A percentile compares a stretch with the other conserved stretches of the same genome.
Conservation (phyloP, 2,888 invertebrate genomes). For the Napeogenes sylphis region DNA sequence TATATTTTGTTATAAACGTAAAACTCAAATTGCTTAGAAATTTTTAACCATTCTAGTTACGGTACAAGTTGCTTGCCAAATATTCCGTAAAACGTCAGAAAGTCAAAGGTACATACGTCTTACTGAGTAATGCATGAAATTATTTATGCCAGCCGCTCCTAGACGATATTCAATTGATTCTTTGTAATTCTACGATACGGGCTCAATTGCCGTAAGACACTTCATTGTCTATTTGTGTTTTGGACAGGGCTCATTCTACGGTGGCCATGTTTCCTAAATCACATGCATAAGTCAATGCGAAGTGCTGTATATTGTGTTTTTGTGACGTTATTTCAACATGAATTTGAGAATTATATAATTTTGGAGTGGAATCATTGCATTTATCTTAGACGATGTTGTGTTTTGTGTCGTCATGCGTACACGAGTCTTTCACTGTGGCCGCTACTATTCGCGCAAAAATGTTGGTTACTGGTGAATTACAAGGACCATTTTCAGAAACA, state of each 20-base stretch:
- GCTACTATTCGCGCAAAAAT: constrained; percentile 73
- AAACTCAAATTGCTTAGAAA: constrained; percentile 57
- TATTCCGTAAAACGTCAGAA: constrained; percentile 78
- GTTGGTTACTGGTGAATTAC: constrained; percentile 69
- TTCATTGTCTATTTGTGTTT: constrained; percentile 71
- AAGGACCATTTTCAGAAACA: constrained; percentile 72
- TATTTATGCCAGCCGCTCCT: constrained; percentile 68
- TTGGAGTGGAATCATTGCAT: constrained; percentile 47
- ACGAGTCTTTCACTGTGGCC: constrained; percentile 48
- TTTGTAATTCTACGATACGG: constrained; percentile 56
- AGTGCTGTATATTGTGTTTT: constrained; percentile 56
- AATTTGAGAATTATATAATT: constrained; percentile 68
- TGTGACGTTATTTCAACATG: constrained; percentile 53
- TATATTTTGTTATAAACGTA: constrained; percentile 48
- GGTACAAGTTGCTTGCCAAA: constrained; percentile 74
- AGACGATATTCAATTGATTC: constrained; percentile 65
- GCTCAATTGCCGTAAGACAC: constrained; percentile 53
- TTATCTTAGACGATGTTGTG: constrained; percentile 49
- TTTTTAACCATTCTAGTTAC: constrained; percentile 56
- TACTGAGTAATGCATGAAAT: constrained; percentile 74
- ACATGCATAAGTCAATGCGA: constrained; percentile 68
- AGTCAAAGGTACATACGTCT: constrained; percentile 75
- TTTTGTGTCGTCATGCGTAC: constrained; percentile 51
- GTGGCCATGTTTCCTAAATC: constrained; percentile 76
- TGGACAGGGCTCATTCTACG: constrained; percentile 59